Evolutionary conservation across 2,113 vertebrate genomes (phyloP), one percentile per base, ranked within the genome.

Genomic region (Epinephelus fuscoguttatus): DNA sequence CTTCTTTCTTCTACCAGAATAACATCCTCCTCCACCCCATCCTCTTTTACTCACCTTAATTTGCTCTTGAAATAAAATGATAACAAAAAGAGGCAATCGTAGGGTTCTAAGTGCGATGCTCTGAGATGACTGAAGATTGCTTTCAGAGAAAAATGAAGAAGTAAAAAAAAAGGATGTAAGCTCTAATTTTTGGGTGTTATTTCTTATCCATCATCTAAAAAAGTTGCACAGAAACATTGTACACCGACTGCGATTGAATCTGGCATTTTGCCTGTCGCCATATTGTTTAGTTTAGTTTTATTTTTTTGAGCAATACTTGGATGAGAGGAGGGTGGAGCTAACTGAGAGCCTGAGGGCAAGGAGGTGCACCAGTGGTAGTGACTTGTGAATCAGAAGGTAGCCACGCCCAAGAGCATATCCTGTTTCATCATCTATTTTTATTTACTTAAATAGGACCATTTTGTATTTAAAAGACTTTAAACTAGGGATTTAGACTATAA

Each of bases 1-100:
- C 18, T 4, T 67, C 19, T 49, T 6, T 56, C 47, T 61, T 56
- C 42, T 23, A 5, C 56, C 37, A 50, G 2, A 11, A 37, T 37
- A 25, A 17, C 1, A 57, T 81, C 21, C 9, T 71, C 0, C 0
- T 3, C 3, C 0, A 6, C 2, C 60, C 8, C 1, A 0, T 49
- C 2, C 17, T 67, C 8, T 45, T 68, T 0, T 21, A 13, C 15
- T 23, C 64, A 21, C 7, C 12, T 66, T 27, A 47, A 57, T 69
- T 70, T 60, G 42, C 7, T 63, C 23, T 60, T 1, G 25, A 72
- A 33, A 21, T 53, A 19, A 52, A 72, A 62, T 4, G 19, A 25
- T 19, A 1, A 13, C 7, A 63, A 33, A 64, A 74, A 18, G 45
- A 55, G 3, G 15, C 13, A 27, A 55, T 72, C 49, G 19, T 6